Evolutionary conservation across 1,140 invertebrate species (phyloP).

Genomic region (Latrodectus geometricus): DNA sequence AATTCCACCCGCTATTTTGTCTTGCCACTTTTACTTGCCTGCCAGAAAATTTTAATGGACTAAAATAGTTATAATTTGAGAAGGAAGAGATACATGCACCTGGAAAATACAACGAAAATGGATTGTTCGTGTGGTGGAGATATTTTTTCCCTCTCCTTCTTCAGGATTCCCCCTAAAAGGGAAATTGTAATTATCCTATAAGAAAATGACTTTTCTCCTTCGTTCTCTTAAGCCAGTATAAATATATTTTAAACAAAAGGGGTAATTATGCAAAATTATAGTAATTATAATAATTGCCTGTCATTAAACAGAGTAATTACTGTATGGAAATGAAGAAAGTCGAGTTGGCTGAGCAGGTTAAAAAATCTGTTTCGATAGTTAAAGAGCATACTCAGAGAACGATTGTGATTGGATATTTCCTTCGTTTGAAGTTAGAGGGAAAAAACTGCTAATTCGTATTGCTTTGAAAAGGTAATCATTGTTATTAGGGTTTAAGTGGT

Average conservation of each 20-base stretch:
- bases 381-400: background rate
- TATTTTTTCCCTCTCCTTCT: background rate
- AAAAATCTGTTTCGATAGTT: background rate
- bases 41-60: background rate
- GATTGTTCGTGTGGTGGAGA: too few relatives aligned
- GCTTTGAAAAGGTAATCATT: background rate
- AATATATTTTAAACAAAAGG: conserved; percentile 21
- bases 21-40: background rate
- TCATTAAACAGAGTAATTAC: conserved; percentile 24
- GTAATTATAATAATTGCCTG: conserved; percentile 35
- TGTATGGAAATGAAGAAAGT: conserved; percentile 7
- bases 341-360: background rate
- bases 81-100: background rate
- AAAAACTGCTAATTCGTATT: background rate
- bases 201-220: conserved; percentile 18
- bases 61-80: background rate
- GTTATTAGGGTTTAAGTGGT: background rate
- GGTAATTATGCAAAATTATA: conserved; percentile 29
- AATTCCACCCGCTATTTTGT: background rate
- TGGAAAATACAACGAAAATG: background rate
- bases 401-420: background rate
- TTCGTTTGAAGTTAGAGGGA: background rate
- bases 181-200: conserved; percentile 25
- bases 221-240: background rate
- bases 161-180: background rate